These are phyloP conservation scores for Hemibagrus wyckioides DNA, from an alignment of 2,113 vertebrate species.

Conservation along the genomic window DNA sequence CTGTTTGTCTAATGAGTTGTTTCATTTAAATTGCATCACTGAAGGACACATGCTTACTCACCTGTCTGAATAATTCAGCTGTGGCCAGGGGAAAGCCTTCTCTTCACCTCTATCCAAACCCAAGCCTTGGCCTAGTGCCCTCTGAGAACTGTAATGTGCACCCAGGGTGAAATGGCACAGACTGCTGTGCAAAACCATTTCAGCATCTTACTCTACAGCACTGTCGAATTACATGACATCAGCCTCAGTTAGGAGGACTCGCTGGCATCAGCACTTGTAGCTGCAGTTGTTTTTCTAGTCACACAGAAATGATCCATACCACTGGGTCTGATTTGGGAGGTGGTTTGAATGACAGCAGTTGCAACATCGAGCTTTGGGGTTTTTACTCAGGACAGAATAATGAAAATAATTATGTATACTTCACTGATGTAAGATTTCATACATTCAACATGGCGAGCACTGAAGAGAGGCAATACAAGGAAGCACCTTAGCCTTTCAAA, in stretches of 20 bases:
- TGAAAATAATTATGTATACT: neutral
- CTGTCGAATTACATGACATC: slow-evolving; percentile 45
- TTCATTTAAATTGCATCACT: slow-evolving; percentile 43
- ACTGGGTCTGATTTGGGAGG: neutral
- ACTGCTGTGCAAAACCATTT: slow-evolving; percentile 43
- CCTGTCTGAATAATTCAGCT: slow-evolving; percentile 64
- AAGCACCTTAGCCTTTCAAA: no score
- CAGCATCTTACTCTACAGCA: slow-evolving; percentile 32
- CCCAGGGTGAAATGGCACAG: slow-evolving; percentile 58
- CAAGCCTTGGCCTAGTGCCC: slow-evolving; percentile 56
- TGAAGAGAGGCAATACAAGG: no score
- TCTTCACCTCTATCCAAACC: slow-evolving; percentile 43
- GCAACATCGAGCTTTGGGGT: neutral
- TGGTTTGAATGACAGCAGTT: neutral
- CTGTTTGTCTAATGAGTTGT: slow-evolving; percentile 25
- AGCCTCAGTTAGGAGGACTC: slow-evolving; percentile 23
- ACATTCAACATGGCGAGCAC: no score
- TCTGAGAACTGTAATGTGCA: slow-evolving; percentile 44
- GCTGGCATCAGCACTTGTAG: slow-evolving; percentile 22
- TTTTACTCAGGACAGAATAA: neutral
- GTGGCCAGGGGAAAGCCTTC: slow-evolving; percentile 64
- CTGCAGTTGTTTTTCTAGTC: neutral
- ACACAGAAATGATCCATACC: neutral
- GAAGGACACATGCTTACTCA: slow-evolving; percentile 39
- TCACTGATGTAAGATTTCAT: neutral